These are phyloP conservation scores for Globia sparganii DNA, from an alignment of 2,888 invertebrate genomes.

Conservation along the genomic window DNA sequence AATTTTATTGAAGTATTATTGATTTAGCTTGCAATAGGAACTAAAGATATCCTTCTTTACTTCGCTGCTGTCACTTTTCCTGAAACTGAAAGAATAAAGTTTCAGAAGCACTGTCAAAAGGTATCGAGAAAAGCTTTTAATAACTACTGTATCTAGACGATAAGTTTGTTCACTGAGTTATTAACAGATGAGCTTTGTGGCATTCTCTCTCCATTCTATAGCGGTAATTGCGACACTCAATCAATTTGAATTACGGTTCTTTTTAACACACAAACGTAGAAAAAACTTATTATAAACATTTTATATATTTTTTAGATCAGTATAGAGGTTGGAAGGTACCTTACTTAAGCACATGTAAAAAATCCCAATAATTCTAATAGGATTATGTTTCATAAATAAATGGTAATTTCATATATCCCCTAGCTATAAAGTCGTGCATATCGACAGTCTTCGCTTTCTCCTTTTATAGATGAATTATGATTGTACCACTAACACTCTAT, in stretches of 20 bases:
- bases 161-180: constrained; percentile 11
- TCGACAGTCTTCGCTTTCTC: constrained; percentile 18
- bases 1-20: not conserved
- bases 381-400: constrained; percentile 2
- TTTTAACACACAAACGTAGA: not conserved
- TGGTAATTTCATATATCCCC: constrained; percentile 10
- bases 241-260: not conserved
- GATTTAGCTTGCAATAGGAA: not conserved
- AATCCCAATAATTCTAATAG: not conserved
- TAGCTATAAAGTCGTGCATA: not conserved
- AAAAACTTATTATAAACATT: no score
- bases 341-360: not conserved
- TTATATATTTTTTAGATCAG: no score
- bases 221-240: constrained; percentile 9
- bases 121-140: constrained; percentile 29
- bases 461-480: constrained; percentile 25
- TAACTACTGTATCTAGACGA: not conserved
- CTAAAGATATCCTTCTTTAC: not conserved
- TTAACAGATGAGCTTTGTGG: constrained; percentile 1
- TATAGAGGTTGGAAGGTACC: no score
- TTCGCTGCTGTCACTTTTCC: not conserved
- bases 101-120: constrained; percentile 10
- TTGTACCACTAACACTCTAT: constrained; percentile 8
- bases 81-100: constrained; percentile 19
- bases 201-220: not conserved